phyloP scores from a whole-genome alignment of 2,113 vertebrate species.

The Erinaceus europaeus region DNA sequence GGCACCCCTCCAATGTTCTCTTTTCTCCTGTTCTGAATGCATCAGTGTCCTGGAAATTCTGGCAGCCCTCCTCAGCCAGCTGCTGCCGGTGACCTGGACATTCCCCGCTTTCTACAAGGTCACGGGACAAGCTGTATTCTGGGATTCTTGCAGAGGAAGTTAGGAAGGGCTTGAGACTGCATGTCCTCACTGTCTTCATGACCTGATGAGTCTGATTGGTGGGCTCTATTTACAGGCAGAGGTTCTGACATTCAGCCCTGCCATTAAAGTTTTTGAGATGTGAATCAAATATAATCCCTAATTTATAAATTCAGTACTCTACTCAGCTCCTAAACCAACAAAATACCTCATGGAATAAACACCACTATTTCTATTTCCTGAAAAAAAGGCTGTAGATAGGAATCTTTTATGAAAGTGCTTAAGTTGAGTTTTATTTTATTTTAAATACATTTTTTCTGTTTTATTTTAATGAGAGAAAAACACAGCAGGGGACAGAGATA shows the following conservation, averaged over 20 bases:
- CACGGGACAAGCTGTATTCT: slow-evolving; percentile 69
- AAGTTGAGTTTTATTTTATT: no score
- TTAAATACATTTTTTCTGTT: no score
- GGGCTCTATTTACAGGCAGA: neutral
- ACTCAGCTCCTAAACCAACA: neutral
- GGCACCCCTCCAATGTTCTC: slow-evolving; percentile 52
- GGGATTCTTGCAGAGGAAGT: slow-evolving; percentile 60
- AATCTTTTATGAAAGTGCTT: neutral
- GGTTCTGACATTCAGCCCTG: slow-evolving; percentile 10
- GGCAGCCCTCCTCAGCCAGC: slow-evolving; percentile 72
- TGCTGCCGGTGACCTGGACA: slow-evolving; percentile 72
- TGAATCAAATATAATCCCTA: neutral
- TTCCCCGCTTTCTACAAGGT: slow-evolving; percentile 65
- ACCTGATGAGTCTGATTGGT: neutral
- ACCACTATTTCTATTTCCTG: neutral
- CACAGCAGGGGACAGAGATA: no score
- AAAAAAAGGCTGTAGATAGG: neutral
- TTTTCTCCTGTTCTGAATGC: slow-evolving; percentile 70
- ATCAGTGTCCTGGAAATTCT: slow-evolving; percentile 69
- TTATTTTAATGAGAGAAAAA: no score
- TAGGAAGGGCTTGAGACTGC: slow-evolving; percentile 45
- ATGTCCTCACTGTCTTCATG: slow-evolving; percentile 1
- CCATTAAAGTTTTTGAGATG: neutral
- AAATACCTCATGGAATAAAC: slow-evolving; percentile 25
- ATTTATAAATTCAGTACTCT: neutral